Base-by-base conservation (phyloP, 1,140 invertebrate genomes). In the Atta texana region DNA sequence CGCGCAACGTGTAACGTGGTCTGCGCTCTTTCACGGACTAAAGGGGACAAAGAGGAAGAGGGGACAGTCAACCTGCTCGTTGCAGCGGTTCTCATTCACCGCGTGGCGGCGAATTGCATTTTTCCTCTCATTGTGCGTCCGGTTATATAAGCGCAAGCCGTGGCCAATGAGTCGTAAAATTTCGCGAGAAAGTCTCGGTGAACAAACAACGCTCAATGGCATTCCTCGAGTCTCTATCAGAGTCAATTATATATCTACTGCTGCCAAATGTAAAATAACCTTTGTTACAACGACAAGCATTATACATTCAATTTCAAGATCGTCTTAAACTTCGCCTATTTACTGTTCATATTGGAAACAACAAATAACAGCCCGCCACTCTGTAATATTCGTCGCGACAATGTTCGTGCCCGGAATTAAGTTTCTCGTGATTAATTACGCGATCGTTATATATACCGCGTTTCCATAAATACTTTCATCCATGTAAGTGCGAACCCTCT, bases 21-120 rank as follows among this genome's bases (percentile, higher is more conserved):
- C 87, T 64, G 49, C 82, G 71, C 72, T 86, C 84, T 85, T 64
- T 78, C 80, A 91, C 39, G 84, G 84, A 77, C 85, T 86, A 80
- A 89, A 59, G 44, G 87, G 55, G 64, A 78, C 28, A 69, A 72
- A 64, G 84, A 66, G 64, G 77, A 84, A 78, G 76, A 80, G 84
- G 87, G 91, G 59, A 85, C 80, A 92, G 91, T 92, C 91, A 92
- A 92, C 91, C 91, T 92, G 91, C 91, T 90, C 85, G 78, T 18
- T 12, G n/a, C 91, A 92, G 91, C 75, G 91, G 61, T 89, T 92
- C 89, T 92, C 91, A 92, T 76, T 66, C 34, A 5, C 5, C 12
- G 6, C 28, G 31, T 34, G 49, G 1, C 64, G 10, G 75, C 14
- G 7, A 28, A 49, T 51, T 34, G 28, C 68, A 44, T 82, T 87